Conservation (phyloP, 2,888 invertebrate genomes). For the Apodemia mormo region DNA sequence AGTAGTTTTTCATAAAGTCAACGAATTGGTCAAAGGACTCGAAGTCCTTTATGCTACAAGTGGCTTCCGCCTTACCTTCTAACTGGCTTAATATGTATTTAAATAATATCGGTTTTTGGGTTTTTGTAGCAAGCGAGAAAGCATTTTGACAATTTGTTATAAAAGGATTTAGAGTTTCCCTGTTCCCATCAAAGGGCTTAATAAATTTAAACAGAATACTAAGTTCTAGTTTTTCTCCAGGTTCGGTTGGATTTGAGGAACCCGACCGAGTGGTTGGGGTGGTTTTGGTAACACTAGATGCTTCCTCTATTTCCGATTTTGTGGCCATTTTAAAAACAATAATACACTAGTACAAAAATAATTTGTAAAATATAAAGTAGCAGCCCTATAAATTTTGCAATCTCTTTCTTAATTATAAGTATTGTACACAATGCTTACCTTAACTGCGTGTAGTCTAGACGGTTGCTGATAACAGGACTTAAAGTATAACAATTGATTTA, state of each 20-base stretch:
- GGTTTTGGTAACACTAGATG: background rate
- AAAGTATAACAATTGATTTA: background rate
- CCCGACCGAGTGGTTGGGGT: background rate
- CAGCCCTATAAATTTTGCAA: conserved; percentile 4
- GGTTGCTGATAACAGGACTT: background rate
- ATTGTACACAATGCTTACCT: background rate
- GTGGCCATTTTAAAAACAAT: background rate
- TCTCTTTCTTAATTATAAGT: background rate
- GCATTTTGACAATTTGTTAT: background rate
- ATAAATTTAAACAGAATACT: background rate
- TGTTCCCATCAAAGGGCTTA: background rate
- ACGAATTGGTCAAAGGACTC: background rate
- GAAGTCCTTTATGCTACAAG: background rate
- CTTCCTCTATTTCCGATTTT: background rate
- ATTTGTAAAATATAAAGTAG: background rate
- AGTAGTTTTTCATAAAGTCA: background rate
- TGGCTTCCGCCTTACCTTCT: conserved; percentile 2
- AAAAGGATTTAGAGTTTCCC: background rate
- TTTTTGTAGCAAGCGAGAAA: background rate
- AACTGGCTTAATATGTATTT: conserved; percentile 12
- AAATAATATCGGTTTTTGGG: background rate
- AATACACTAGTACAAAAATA: background rate
- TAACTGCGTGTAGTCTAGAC: background rate
- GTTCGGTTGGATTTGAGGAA: background rate
- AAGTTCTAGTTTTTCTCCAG: too few relatives aligned